These are phyloP conservation scores for Megalopta genalis DNA, from an alignment of 1,140 invertebrate genomes.

Conservation along the genomic window DNA sequence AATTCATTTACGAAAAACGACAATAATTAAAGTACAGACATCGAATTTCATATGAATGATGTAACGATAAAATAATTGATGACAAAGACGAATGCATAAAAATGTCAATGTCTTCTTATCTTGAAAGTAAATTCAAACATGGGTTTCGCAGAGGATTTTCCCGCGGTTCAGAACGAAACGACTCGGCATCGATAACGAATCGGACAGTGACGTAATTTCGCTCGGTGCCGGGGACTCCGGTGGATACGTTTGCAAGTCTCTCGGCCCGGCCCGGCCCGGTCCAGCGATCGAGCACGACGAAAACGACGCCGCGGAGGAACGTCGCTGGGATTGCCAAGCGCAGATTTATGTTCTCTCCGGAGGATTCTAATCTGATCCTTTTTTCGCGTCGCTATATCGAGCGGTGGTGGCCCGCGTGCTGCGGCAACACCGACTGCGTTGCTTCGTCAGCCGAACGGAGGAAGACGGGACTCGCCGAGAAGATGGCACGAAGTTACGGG, in stretches of 20 bases:
- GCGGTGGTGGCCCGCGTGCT: not conserved
- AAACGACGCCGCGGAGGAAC: constrained; percentile 12
- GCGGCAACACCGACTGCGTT: constrained; percentile 21
- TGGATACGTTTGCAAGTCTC: not conserved
- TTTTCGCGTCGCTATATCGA: constrained; percentile 36
- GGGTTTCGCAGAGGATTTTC: too few relatives aligned
- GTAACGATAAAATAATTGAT: too few relatives aligned
- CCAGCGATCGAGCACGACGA: not conserved
- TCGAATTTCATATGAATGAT: too few relatives aligned
- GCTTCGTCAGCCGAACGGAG: constrained; percentile 36
- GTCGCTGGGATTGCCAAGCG: constrained; percentile 27
- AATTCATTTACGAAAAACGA: too few relatives aligned
- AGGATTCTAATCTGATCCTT: constrained; percentile 45
- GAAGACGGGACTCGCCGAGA: constrained; percentile 3
- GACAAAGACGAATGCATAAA: too few relatives aligned
- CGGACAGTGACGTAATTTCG: constrained; percentile 22
- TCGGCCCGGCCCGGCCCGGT: not conserved
- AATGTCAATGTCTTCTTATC: too few relatives aligned
- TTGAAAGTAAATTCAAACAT: too few relatives aligned
- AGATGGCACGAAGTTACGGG: constrained; percentile 8
- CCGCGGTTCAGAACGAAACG: too few relatives aligned
- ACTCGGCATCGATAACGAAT: constrained; percentile 20
- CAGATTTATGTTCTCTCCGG: constrained; percentile 25
- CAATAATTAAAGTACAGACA: too few relatives aligned
- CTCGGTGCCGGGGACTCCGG: too few relatives aligned